phyloP scores from a whole-genome alignment of 2,888 invertebrate species.

The Rotaria socialis region DNA sequence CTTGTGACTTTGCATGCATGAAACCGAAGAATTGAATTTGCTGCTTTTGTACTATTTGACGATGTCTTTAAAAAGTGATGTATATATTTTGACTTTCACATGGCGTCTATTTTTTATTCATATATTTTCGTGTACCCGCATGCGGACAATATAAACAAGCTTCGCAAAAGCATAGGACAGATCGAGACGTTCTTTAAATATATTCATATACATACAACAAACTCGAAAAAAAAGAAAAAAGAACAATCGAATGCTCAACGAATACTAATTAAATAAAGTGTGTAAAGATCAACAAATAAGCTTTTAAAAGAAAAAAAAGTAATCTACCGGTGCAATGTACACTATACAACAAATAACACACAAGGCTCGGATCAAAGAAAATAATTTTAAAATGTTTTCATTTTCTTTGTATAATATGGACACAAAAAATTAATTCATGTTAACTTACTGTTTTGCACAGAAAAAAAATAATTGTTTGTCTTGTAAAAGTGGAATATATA shows the following conservation, averaged over 20 bases:
- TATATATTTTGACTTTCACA: no score
- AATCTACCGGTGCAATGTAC: background rate
- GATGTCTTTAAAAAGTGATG: no score
- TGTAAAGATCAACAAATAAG: background rate
- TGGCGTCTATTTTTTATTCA: background rate
- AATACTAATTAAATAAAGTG: constrained; percentile 1
- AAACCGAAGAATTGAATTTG: no score
- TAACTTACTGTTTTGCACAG: constrained; percentile 5
- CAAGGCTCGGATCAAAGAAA: constrained; percentile 20
- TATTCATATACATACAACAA: background rate
- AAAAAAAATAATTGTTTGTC: background rate
- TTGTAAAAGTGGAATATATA: background rate
- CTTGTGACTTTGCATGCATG: no score
- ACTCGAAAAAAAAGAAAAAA: background rate
- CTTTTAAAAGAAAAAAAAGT: background rate
- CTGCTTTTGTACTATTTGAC: no score
- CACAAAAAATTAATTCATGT: background rate
- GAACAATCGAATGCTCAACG: background rate
- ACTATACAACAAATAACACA: background rate
- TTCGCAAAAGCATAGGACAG: background rate
- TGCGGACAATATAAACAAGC: background rate
- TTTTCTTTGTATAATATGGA: background rate
- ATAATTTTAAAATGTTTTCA: background rate
- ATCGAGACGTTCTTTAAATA: background rate
- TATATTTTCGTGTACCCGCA: background rate